Evolutionary conservation across 1,140 invertebrate species (phyloP).

Genomic region (Pogonomyrmex barbatus): DNA sequence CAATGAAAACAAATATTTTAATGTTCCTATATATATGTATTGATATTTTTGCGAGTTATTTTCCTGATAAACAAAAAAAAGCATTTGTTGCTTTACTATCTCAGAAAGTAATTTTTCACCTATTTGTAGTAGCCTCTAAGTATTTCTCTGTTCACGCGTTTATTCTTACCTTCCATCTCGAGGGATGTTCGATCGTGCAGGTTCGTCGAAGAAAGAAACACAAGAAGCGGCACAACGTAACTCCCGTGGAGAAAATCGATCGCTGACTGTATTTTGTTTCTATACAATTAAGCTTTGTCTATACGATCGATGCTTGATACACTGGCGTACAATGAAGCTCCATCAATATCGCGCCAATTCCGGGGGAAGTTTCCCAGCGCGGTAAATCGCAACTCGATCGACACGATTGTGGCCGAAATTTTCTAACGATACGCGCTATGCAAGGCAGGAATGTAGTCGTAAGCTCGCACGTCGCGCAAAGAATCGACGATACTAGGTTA

Average conservation of each 20-base stretch:
- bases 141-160: neutral
- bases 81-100: neutral
- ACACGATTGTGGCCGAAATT: neutral
- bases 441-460: constrained; percentile 38
- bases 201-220: constrained; percentile 46
- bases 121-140: neutral
- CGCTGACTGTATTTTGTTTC: constrained; percentile 55
- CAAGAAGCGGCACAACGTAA: constrained; percentile 53
- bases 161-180: constrained; percentile 46
- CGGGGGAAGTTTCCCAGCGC: neutral
- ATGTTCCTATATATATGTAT: neutral
- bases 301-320: constrained; percentile 61
- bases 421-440: constrained; percentile 41
- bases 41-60: neutral
- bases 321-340: constrained; percentile 60
- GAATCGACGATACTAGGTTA: neutral
- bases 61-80: neutral
- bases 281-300: constrained; percentile 63
- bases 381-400: constrained; percentile 30
- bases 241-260: constrained; percentile 52
- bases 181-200: constrained; percentile 22
- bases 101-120: neutral
- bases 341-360: constrained; percentile 21
- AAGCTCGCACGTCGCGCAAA: constrained; percentile 15
- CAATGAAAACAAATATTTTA: neutral